These are phyloP conservation scores for Xenopus borealis DNA, from an alignment of 2,113 vertebrate species.

Conservation along the genomic window DNA sequence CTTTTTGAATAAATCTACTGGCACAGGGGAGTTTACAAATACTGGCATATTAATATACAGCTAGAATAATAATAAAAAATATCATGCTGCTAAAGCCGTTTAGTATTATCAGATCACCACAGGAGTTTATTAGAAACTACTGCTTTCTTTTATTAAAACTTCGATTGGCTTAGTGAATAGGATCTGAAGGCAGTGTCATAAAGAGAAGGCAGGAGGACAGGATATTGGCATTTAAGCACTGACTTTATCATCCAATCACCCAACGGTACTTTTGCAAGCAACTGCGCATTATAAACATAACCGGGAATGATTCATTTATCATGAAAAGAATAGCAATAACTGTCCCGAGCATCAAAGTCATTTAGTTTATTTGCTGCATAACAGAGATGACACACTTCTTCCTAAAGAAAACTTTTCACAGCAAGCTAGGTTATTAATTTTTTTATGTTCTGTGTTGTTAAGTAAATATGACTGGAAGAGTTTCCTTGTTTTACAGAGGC, in stretches of 20 bases:
- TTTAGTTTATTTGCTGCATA: conserved; percentile 59
- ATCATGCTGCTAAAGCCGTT: conserved; percentile 82
- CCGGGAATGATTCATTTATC: conserved; percentile 57
- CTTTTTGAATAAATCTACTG: conserved; percentile 72
- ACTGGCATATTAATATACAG: conserved; percentile 83
- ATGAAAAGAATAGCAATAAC: conserved; percentile 62
- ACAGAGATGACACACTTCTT: conserved; percentile 57
- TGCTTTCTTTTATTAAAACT: conserved; percentile 87
- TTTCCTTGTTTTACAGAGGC: too few relatives aligned
- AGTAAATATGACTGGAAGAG: background rate
- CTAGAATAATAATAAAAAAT: conserved; percentile 84
- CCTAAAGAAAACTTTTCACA: conserved; percentile 57
- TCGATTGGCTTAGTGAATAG: conserved; percentile 82
- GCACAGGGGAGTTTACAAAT: conserved; percentile 81
- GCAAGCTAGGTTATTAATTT: conserved; percentile 22
- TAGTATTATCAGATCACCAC: conserved; percentile 77
- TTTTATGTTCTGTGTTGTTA: background rate
- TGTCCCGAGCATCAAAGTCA: conserved; percentile 59
- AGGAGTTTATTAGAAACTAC: conserved; percentile 85
- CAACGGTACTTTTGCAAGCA: conserved; percentile 53
- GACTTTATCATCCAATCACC: conserved; percentile 76
- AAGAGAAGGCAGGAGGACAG: conserved; percentile 78
- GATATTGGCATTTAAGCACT: conserved; percentile 78
- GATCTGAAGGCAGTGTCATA: conserved; percentile 77
- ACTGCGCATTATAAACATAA: conserved; percentile 70